These are phyloP conservation scores for Sebastolobus altivelis DNA, from an alignment of 2,797 vertebrate genomes.

Conservation along the genomic window DNA sequence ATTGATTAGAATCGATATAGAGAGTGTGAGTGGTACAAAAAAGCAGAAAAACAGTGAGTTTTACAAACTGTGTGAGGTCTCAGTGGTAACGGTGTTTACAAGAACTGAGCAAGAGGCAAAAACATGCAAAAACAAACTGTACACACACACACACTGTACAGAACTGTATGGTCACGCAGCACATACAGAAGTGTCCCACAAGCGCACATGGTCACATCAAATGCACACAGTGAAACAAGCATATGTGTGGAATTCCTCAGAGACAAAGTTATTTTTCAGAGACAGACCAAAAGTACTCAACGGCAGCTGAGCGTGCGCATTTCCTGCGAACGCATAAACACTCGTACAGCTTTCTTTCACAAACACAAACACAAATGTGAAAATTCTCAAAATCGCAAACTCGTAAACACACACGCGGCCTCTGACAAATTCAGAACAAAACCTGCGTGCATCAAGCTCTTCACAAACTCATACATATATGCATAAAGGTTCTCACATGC, in stretches of 20 bases:
- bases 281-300: conserved; percentile 22
- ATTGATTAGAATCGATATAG: conserved; percentile 53
- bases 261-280: conserved; percentile 46
- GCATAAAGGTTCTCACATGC: conserved; percentile 62
- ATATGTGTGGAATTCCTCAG: conserved; percentile 28
- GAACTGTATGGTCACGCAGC: neutral
- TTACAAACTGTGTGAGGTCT: conserved; percentile 50
- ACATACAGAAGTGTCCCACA: conserved; percentile 30
- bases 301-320: conserved; percentile 15
- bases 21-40: conserved; percentile 17
- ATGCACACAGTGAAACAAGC: conserved; percentile 25
- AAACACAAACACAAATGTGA: conserved; percentile 17
- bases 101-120: conserved; percentile 28
- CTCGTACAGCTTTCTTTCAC: conserved; percentile 1
- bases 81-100: conserved; percentile 52
- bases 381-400: conserved; percentile 39
- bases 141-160: neutral
- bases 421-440: conserved; percentile 49
- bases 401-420: conserved; percentile 31
- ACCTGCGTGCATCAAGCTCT: conserved; percentile 38
- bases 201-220: conserved; percentile 43
- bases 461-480: conserved; percentile 59
- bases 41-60: conserved; percentile 10
- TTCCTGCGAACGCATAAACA: conserved; percentile 37
- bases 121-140: conserved; percentile 40